Base-by-base conservation (phyloP, 1,140 invertebrate species). In the Bilobella aurantiaca region DNA sequence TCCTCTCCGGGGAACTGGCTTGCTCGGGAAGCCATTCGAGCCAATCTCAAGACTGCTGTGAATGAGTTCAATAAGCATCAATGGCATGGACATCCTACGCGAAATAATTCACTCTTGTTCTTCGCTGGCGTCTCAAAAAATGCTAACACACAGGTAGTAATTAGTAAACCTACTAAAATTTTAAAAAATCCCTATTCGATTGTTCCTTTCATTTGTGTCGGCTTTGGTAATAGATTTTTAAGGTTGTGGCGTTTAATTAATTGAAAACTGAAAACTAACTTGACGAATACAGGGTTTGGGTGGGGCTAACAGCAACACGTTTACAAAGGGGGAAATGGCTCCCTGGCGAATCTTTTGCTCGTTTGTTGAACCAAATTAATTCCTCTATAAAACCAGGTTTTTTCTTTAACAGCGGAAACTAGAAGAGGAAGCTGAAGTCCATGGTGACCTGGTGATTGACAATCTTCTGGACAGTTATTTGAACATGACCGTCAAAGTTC, bases 401-500 rank as follows among this genome's bases (percentile, higher is more conserved):
- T n/a, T n/a, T n/a, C n/a, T n/a, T n/a, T n/a, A 12, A 12, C 63
- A 72, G 65, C 31, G 31, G 25, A 29, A 31, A 18, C 12, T 72
- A 2, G 23, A 29, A 28, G 58, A 47, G n/a, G 71, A 73, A 58
- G 53, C 47, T 34, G 32, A 65, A n/a, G 30, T 25, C 1, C 21
- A 78, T 65, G 69, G 74, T 32, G 79, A 81, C 60, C 68, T 81
- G 18, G 70, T 79, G 29, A 75, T 79, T 56, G 74, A 73, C 23
- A 75, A 77, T 56, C 77, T 80, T 56, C 58, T 73, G 30, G 79
- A 81, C 60, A 71, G 69, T 23, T 81, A 81, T 66, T 75, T 77
- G 57, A 81, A 81, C 53, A 77, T 81, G 28, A 81, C 80, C 1
- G 65, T 79, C 28, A 81, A 81, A 63, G 77, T 78, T 5, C 72